A percentile compares a stretch with the other conserved stretches of the same genome.
These are phyloP conservation scores for Sebastes hubbsi DNA, from an alignment of 2,797 vertebrate species.

Conservation along the genomic window DNA sequence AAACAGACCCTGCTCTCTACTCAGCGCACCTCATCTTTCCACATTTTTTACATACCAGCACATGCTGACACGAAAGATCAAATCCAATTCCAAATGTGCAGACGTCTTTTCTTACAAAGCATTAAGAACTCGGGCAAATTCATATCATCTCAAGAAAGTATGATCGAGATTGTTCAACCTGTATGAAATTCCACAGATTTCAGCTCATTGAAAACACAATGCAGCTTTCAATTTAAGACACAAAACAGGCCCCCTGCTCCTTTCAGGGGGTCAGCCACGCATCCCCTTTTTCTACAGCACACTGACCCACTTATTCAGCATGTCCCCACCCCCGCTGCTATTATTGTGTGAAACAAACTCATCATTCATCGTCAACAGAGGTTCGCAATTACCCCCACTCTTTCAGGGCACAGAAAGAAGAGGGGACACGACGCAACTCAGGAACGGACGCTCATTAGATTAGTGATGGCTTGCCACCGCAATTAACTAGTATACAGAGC, in stretches of 20 bases:
- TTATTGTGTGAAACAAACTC: constrained; percentile 88
- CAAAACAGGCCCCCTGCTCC: constrained; percentile 63
- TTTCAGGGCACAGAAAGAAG: constrained; percentile 61
- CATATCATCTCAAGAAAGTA: not conserved
- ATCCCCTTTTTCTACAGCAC: constrained; percentile 73
- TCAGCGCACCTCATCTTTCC: constrained; percentile 59
- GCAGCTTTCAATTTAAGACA: constrained; percentile 68
- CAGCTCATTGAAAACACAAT: constrained; percentile 65
- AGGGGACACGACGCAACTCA: constrained; percentile 54
- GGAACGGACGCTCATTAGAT: constrained; percentile 81
- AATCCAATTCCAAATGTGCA: constrained; percentile 30
- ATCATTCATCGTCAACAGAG: constrained; percentile 88
- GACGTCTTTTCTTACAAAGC: constrained; percentile 23
- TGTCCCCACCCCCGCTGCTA: constrained; percentile 80
- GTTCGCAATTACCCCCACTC: constrained; percentile 80
- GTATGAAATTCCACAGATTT: constrained; percentile 68
- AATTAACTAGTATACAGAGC: constrained; percentile 78
- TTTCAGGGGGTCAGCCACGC: constrained; percentile 64
- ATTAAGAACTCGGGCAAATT: not conserved
- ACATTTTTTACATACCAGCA: constrained; percentile 66
- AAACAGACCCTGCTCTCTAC: constrained; percentile 60
- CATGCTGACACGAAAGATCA: constrained; percentile 28
- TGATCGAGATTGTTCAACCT: constrained; percentile 24
- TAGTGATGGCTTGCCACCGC: constrained; percentile 81
- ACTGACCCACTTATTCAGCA: constrained; percentile 83